Base-by-base conservation (phyloP, 2,113 vertebrate species). In the Elachura formosa region DNA sequence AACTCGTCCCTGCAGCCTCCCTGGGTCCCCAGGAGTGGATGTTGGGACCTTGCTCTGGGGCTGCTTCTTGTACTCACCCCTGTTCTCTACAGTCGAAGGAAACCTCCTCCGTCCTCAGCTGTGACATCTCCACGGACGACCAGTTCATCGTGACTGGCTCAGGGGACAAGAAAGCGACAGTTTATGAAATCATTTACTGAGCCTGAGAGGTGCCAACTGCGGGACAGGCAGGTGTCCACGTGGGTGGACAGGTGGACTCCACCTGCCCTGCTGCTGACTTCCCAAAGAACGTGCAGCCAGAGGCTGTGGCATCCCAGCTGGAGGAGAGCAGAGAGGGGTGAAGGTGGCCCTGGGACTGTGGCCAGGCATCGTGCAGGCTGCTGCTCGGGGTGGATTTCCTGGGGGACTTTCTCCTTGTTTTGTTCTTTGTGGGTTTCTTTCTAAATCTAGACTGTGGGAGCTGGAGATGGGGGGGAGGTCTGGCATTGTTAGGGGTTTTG, bases 171-270 rank as follows among this genome's bases (percentile, higher is more conserved):
- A 99, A 99, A 52, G 99, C 99, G 13, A 99, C 99, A 0, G 99
- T 99, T 49, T 99, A 99, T 0, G 99, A 99, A 97, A 99, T 99
- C 95, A 99, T 99, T 96, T 99, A 99, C 98, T 99, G 98, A 99
- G 83, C 8, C 8, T 1, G 0, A 17, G 36, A 59, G 43, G 55
- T 34, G 63, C 82, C 83, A 55, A 55, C 85, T 25, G 55, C 5
- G 2, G 71, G 87, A 41, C 64, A 38, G 54, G 40, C 29, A 6
- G 40, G 20, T 2, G 4, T 52, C 88, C 45, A 18, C 2, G 1
- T 21, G 71, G 52, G n/a, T 5, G 7, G 68, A 41, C 1, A 7
- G 73, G 54, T 23, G 82, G 90, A 48, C 73, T 71, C 87, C 24
- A 31, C 87, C 90, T 77, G 58, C 68, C 43, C 76, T 49, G 75